Conservation (phyloP, 2,113 vertebrate genomes). For the Bubo scandiacus region DNA sequence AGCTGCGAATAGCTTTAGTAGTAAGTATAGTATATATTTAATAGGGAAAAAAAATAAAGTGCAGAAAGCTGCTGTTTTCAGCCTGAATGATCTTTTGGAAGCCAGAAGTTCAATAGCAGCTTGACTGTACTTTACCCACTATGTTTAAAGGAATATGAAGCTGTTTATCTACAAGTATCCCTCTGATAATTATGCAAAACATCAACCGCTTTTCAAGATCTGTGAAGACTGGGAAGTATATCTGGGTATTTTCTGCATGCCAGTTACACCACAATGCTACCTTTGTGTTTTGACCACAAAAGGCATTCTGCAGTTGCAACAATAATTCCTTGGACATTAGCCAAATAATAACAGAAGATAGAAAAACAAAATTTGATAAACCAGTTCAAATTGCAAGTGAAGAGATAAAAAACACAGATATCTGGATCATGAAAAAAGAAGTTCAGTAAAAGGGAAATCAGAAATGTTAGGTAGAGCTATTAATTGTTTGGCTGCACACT, state of each 20-base stretch:
- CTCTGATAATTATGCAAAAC: constrained; percentile 25
- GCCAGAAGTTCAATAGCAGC: neutral
- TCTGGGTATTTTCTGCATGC: neutral
- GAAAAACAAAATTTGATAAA: neutral
- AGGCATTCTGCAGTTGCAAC: neutral
- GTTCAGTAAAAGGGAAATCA: neutral
- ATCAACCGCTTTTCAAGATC: neutral
- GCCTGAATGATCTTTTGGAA: neutral
- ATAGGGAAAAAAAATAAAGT: neutral
- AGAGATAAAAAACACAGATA: neutral
- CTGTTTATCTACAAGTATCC: neutral
- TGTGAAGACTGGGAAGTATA: neutral
- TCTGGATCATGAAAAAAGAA: neutral
- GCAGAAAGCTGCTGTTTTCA: neutral
- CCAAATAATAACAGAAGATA: neutral
- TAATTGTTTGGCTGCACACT: neutral
- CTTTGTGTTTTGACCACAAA: neutral
- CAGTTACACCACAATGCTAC: neutral
- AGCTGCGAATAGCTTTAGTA: neutral
- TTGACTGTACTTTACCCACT: neutral
- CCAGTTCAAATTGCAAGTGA: neutral
- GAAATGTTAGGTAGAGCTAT: accelerated
- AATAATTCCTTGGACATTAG: neutral
- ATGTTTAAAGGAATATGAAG: neutral
- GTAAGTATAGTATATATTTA: neutral